phyloP scores from a whole-genome alignment of 2,888 invertebrate genomes.

The Xestobium rufovillosum region DNA sequence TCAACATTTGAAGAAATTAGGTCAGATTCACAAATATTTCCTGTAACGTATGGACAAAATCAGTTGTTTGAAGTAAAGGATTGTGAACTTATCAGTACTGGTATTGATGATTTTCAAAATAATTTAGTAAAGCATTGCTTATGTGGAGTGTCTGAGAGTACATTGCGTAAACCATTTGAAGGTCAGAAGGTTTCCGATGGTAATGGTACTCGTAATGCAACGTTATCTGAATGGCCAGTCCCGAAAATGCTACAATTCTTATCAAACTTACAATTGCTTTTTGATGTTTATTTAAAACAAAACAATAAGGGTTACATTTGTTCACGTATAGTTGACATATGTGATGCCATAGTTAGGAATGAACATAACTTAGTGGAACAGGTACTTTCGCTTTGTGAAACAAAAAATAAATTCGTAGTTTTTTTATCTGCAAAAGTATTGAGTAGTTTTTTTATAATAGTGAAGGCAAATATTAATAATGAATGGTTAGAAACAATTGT shows the following conservation, averaged over 20 bases:
- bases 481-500: conserved; percentile 73
- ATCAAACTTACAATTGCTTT: conserved; percentile 74
- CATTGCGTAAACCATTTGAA: conserved; percentile 64
- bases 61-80: no score
- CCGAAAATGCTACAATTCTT: conserved; percentile 67
- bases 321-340: conserved; percentile 69
- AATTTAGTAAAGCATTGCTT: conserved; percentile 69
- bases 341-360: conserved; percentile 71
- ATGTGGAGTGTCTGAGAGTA: conserved; percentile 66
- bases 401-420: conserved; percentile 71
- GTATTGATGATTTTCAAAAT: conserved; percentile 51
- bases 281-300: conserved; percentile 78
- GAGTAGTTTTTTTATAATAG: conserved; percentile 75
- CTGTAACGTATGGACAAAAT: no score
- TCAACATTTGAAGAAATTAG: no score
- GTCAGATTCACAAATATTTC: no score
- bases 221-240: conserved; percentile 57
- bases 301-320: conserved; percentile 77
- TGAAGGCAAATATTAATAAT: conserved; percentile 72
- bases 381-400: conserved; percentile 70
- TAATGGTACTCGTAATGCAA: conserved; percentile 47
- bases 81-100: conserved; percentile 9
- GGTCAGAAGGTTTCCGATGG: conserved; percentile 47
- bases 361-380: conserved; percentile 79
- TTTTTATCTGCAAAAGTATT: conserved; percentile 73